Evolutionary conservation across 2,888 invertebrate species (phyloP), one percentile per base, ranked within the genome.

Genomic region (Mesoligia furuncula): DNA sequence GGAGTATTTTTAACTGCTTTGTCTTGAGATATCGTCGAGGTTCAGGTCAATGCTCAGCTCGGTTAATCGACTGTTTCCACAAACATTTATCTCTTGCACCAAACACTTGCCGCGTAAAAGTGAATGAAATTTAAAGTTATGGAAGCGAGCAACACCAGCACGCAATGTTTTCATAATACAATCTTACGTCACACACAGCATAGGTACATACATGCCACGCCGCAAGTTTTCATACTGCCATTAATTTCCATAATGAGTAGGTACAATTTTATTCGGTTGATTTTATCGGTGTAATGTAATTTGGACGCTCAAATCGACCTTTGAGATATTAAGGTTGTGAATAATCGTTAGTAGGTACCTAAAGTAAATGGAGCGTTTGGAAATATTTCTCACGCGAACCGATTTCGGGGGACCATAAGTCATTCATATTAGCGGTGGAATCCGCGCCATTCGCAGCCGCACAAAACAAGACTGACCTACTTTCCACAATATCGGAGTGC

Each of bases 401-500:
- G 83, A 88, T 89, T 90, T 90, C n/a, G 84, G 85, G 85, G 86
- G 85, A 81, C 88, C 75, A 90, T 90, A 92, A 91, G 88, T 91
- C 92, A 90, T 90, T 91, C 90, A 87, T 90, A 90, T 92, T 91
- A 90, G 87, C 90, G 85, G 91, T 90, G 89, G 92, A 93, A 92
- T 91, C 90, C 88, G 91, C 91, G 90, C 91, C 90, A 90, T 91
- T 92, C 90, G 91, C 90, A 87, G 85, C 83, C 89, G 82, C 87
- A 90, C 91, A 90, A 90, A 92, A 92, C 92, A 92, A 91, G 86
- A 90, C 84, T 94, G 96, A 95, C 95, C 96, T 92, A 95, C 88
- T 92, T 96, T 93, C 92, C 91, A 92, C 93, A 92, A 91, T 88
- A 87, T 80, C 84, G 83, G 85, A 80, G 91, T 90, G 89, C 36